Conservation (phyloP, 2,888 invertebrate genomes). For the Macaria liturata region DNA sequence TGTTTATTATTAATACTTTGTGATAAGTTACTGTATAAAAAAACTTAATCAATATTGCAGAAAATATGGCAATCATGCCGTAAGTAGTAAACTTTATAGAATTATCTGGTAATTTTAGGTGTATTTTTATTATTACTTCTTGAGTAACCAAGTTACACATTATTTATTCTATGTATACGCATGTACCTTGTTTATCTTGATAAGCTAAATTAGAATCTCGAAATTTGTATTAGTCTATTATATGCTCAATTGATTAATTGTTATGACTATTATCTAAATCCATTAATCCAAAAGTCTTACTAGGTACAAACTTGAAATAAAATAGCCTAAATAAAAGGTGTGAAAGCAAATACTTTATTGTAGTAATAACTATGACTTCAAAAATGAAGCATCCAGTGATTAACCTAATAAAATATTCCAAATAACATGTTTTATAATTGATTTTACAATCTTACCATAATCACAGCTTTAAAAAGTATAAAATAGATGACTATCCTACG, state of each 20-base stretch:
- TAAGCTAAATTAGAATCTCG: conserved; percentile 25
- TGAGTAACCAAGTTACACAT: neutral
- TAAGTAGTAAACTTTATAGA: too few relatives aligned
- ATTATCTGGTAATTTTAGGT: too few relatives aligned
- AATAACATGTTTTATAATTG: neutral
- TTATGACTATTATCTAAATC: too few relatives aligned
- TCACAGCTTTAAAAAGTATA: too few relatives aligned
- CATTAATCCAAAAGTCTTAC: neutral
- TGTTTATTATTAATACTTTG: too few relatives aligned
- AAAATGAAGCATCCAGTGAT: conserved; percentile 8
- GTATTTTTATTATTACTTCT: neutral
- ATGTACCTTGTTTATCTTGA: conserved; percentile 11
- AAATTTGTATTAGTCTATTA: conserved; percentile 4
- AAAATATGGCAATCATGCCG: too few relatives aligned
- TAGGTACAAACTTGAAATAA: neutral
- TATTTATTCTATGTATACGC: conserved; percentile 8
- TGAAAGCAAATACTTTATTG: conserved; percentile 3
- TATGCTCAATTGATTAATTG: too few relatives aligned
- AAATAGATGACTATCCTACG: too few relatives aligned
- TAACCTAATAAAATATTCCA: conserved; percentile 6
- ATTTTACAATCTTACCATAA: too few relatives aligned
- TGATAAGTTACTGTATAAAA: too few relatives aligned
- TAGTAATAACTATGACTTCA: conserved; percentile 4
- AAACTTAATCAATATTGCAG: too few relatives aligned
- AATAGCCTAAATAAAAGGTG: neutral